Evolutionary conservation across 2,113 vertebrate genomes (phyloP).

Genomic region (Petroica traversi): DNA sequence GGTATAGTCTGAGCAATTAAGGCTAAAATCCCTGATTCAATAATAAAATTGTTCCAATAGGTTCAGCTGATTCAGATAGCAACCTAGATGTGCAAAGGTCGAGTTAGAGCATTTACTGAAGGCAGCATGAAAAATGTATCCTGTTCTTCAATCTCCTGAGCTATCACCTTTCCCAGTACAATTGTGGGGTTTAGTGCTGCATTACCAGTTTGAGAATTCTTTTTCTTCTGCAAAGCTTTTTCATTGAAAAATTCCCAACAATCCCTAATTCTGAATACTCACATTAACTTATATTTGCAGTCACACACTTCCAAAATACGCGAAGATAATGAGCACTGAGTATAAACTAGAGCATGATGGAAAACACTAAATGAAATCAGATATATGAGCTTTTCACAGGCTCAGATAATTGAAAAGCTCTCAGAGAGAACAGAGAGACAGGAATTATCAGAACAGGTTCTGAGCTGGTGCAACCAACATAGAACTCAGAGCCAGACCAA

Average conservation of each 20-base stretch:
- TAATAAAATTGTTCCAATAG: not conserved
- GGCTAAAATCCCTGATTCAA: not conserved
- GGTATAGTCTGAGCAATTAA: rapidly evolving
- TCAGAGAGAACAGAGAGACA: not conserved
- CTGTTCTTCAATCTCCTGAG: rapidly evolving
- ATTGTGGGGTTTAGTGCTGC: not conserved
- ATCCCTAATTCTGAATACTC: not conserved
- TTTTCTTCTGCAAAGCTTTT: not conserved
- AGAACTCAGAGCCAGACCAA: not conserved
- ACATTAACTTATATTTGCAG: not conserved
- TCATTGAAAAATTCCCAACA: not conserved
- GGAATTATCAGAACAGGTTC: not conserved
- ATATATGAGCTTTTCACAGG: not conserved
- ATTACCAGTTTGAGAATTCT: not conserved
- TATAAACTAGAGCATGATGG: not conserved
- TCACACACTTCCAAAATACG: not conserved
- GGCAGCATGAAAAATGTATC: not conserved
- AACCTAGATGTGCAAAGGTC: not conserved
- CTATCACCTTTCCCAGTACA: not conserved
- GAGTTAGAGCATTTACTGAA: not conserved
- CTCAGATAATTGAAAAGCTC: not conserved
- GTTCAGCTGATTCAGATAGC: not conserved
- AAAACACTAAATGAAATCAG: not conserved
- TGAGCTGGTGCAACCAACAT: not conserved
- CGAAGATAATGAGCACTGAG: not conserved